Conservation (phyloP, 2,113 vertebrate genomes). For the Actenoides hombroni region DNA sequence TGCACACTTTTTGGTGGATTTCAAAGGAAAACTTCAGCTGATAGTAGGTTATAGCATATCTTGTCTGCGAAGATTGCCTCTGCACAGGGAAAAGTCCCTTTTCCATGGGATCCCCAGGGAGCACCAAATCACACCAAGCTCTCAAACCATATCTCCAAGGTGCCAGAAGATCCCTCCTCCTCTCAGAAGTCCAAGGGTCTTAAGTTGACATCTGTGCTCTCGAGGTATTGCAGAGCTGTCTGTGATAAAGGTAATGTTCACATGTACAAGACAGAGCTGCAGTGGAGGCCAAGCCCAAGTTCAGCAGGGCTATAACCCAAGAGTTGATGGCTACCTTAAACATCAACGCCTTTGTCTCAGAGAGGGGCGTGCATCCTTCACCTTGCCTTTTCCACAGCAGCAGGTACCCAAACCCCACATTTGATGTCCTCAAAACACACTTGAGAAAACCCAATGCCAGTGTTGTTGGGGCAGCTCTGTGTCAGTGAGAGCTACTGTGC, state of each 20-base stretch:
- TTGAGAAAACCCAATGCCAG: accelerated
- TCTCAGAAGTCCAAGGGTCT: background rate
- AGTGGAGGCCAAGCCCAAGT: background rate
- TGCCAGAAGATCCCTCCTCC: background rate
- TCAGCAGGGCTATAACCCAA: background rate
- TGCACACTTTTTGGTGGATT: background rate
- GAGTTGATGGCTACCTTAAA: background rate
- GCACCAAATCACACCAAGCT: background rate
- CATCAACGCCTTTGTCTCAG: background rate
- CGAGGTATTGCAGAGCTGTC: background rate
- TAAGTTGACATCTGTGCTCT: background rate
- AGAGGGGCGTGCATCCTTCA: background rate
- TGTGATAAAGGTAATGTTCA: background rate
- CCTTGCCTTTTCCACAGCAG: background rate
- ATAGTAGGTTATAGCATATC: background rate
- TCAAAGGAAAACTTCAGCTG: background rate
- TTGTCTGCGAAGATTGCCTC: background rate
- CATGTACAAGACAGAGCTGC: background rate
- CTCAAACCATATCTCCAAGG: background rate
- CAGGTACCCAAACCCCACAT: background rate
- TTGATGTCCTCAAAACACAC: background rate
- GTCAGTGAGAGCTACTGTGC: background rate
- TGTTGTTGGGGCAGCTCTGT: accelerated
- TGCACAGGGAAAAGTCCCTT: background rate
- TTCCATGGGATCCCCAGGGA: background rate